Conservation (phyloP, 2,113 vertebrate genomes). For the Tympanuchus pallidicinctus region DNA sequence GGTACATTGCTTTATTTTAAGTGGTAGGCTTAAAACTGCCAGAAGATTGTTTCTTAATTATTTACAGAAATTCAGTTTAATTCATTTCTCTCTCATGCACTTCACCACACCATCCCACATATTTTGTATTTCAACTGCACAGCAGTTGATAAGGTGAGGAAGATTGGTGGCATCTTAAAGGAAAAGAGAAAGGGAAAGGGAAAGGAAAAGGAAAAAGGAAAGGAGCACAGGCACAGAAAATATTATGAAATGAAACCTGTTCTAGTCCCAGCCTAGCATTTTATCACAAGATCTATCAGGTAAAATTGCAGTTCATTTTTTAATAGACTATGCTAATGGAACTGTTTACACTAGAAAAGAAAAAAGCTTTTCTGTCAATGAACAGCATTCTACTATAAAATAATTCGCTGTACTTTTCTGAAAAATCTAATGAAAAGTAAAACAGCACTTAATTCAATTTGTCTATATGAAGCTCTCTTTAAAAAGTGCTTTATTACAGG, state of each 20-base stretch:
- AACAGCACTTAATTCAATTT: conserved; percentile 1
- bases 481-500: conserved; percentile 45
- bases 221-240: background rate
- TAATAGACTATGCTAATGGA: background rate
- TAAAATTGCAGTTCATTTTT: background rate
- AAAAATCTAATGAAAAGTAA: conserved; percentile 33
- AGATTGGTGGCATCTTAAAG: background rate
- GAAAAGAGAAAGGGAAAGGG: background rate
- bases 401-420: background rate
- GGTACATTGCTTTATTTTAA: background rate
- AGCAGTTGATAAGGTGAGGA: background rate
- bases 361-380: background rate
- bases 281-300: background rate
- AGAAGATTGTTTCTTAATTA: background rate
- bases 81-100: background rate
- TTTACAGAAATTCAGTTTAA: background rate
- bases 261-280: background rate
- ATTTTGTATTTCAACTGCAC: conserved; percentile 5
- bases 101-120: background rate
- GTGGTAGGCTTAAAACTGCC: fast-evolving
- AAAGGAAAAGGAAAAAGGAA: background rate
- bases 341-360: background rate
- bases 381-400: background rate
- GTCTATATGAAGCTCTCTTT: background rate
- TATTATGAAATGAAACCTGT: background rate